These are phyloP conservation scores for Falco rusticolus DNA, from an alignment of 2,797 vertebrate genomes.

Conservation along the genomic window DNA sequence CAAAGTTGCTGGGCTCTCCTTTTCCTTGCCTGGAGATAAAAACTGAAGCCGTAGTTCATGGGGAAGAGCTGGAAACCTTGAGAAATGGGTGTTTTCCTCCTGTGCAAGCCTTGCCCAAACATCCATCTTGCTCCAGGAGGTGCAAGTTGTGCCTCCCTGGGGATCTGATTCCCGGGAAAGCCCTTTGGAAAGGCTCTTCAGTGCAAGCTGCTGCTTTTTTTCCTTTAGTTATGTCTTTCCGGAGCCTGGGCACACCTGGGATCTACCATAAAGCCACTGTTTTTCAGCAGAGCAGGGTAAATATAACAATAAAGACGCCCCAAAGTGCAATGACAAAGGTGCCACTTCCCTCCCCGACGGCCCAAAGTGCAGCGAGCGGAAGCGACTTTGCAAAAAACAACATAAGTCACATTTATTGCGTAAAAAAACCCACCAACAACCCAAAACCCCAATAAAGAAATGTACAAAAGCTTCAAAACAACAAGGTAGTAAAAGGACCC, in stretches of 20 bases:
- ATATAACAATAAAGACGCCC: not conserved
- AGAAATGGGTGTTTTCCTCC: not conserved
- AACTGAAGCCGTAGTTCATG: not conserved
- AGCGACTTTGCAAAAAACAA: not conserved
- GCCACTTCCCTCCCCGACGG: not conserved
- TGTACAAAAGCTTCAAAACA: not conserved
- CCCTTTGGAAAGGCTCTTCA: not conserved
- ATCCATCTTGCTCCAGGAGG: not conserved
- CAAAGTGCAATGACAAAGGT: rapidly evolving
- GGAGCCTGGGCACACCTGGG: no score
- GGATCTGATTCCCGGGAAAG: not conserved
- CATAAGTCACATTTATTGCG: not conserved
- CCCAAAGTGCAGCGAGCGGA: rapidly evolving
- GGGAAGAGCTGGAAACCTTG: not conserved
- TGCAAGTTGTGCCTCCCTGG: not conserved
- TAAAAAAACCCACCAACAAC: not conserved
- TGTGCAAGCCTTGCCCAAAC: not conserved
- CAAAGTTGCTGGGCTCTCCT: not conserved
- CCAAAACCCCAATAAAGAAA: not conserved
- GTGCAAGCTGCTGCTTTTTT: not conserved
- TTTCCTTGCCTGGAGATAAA: not conserved
- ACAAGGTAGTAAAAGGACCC: not conserved
- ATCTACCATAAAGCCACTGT: not conserved
- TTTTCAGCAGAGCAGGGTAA: not conserved
- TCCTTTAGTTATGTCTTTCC: not conserved